phyloP scores from a whole-genome alignment of 2,888 invertebrate species.

The Operophtera brumata region DNA sequence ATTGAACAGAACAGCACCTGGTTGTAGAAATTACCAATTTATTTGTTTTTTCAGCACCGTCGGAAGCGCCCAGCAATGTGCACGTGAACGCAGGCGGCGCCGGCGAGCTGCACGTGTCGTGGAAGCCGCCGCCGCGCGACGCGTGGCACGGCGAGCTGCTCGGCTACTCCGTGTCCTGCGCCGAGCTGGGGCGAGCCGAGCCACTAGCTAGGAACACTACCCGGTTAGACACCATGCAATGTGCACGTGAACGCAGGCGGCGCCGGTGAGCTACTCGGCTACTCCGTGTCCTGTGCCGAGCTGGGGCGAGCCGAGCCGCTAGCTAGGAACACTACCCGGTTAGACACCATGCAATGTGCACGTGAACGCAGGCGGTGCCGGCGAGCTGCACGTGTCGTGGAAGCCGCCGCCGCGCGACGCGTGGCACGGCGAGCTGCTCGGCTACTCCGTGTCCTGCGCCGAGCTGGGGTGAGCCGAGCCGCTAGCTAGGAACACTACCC shows the following conservation, averaged over 20 bases:
- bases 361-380: slow-evolving; percentile 84
- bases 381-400: slow-evolving; percentile 87
- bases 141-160: slow-evolving; percentile 88
- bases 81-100: slow-evolving; percentile 85
- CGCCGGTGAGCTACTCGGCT: slow-evolving; percentile 86
- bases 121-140: slow-evolving; percentile 87
- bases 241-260: too few species aligned
- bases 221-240: slow-evolving; percentile 42
- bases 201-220: slow-evolving; percentile 56
- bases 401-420: slow-evolving; percentile 86
- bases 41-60: slow-evolving; percentile 77
- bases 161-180: slow-evolving; percentile 87
- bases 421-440: slow-evolving; percentile 88
- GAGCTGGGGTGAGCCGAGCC: slow-evolving; percentile 77
- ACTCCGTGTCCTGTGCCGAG: slow-evolving; percentile 86
- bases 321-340: slow-evolving; percentile 62
- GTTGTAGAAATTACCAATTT: too few species aligned
- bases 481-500: slow-evolving; percentile 55
- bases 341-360: slow-evolving; percentile 73
- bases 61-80: slow-evolving; percentile 85
- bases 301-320: slow-evolving; percentile 70
- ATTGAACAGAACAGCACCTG: too few species aligned
- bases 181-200: slow-evolving; percentile 79
- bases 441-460: slow-evolving; percentile 87
- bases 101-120: slow-evolving; percentile 86